phyloP scores from a whole-genome alignment of 2,113 vertebrate genomes.

The Charina bottae region DNA sequence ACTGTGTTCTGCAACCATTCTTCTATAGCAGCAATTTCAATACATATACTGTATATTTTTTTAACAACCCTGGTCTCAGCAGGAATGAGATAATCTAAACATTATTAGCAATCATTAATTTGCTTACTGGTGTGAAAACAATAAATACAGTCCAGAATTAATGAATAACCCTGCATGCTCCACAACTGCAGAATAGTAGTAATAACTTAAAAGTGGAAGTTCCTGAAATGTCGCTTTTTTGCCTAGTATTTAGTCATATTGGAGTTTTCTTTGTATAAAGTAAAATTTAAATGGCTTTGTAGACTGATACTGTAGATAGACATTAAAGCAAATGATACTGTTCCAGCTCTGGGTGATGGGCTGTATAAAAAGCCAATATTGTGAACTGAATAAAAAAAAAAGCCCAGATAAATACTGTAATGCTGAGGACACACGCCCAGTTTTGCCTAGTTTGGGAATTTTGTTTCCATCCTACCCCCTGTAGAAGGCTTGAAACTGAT shows the following conservation, averaged over 20 bases:
- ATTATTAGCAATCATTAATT: not conserved
- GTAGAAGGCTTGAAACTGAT: not conserved
- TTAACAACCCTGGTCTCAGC: not conserved
- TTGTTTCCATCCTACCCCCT: too few species aligned
- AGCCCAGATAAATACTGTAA: not conserved
- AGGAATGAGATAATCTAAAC: not conserved
- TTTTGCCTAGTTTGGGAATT: not conserved
- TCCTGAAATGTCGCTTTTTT: not conserved
- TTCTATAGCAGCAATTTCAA: not conserved
- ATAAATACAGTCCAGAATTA: not conserved
- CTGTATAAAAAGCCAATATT: not conserved
- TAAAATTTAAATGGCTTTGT: not conserved
- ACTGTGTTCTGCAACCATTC: constrained; percentile 2
- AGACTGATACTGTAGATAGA: not conserved
- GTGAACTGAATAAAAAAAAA: not conserved
- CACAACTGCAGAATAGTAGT: not conserved
- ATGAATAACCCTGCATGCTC: not conserved
- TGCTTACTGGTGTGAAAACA: not conserved
- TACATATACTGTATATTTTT: not conserved
- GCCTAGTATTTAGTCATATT: not conserved
- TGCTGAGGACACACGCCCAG: not conserved
- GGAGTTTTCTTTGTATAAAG: not conserved
- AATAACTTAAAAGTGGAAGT: not conserved
- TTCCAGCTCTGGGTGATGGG: not conserved
- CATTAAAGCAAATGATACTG: not conserved